Conservation (phyloP, 37 sponge, comb jelly and placozoan genomes). For the Chondrosia reniformis region DNA sequence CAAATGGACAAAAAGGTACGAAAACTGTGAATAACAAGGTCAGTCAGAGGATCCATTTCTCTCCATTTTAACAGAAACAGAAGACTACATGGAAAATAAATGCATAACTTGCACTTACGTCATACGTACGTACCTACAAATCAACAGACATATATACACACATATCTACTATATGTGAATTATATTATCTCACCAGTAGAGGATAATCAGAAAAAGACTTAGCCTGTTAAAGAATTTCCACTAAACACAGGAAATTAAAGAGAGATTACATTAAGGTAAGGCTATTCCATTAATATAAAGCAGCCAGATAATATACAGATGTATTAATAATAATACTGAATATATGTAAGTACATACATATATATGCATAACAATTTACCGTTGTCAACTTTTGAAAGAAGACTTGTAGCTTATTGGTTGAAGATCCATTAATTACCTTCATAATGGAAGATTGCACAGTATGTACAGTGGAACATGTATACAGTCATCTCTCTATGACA, state of each 20-base stretch:
- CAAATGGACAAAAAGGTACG: background rate
- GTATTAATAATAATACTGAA: no score
- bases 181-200: slow-evolving; percentile 13
- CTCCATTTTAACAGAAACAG: slow-evolving; percentile 39
- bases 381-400: no score
- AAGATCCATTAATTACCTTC: no score
- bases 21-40: slow-evolving; percentile 14
- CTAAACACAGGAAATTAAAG: background rate
- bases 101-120: background rate
- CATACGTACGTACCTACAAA: background rate
- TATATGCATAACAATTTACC: no score
- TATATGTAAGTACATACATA: no score
- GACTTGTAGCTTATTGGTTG: no score
- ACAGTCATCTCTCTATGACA: no score
- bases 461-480: no score
- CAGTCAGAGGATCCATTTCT: slow-evolving; percentile 16
- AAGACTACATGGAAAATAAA: slow-evolving; percentile 13
- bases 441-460: no score
- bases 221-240: slow-evolving; percentile 8
- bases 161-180: background rate
- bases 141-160: background rate
- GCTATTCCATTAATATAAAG: background rate
- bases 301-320: no score
- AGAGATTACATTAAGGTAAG: background rate
- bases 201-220: slow-evolving; percentile 17